These are phyloP conservation scores for Zaprionus obscuricornis DNA, from an alignment of 2,888 invertebrate species.

Conservation along the genomic window DNA sequence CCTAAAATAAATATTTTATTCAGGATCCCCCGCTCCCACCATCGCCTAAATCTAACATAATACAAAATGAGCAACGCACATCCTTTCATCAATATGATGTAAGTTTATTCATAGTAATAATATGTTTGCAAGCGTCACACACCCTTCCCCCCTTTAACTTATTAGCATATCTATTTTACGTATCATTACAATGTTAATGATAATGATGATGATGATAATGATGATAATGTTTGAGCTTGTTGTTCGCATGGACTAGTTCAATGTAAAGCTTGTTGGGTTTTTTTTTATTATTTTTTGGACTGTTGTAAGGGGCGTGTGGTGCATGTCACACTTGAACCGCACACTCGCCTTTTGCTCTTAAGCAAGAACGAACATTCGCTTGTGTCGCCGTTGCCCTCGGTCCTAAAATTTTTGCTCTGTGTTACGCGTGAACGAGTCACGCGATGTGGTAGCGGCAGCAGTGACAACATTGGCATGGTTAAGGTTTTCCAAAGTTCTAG, in stretches of 20 bases:
- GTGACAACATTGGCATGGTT: constrained; percentile 37
- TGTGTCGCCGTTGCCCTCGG: not conserved
- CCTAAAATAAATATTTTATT: constrained; percentile 38
- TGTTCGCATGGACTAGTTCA: constrained; percentile 50
- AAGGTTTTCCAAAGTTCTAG: constrained; percentile 40
- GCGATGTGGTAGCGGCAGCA: constrained; percentile 43
- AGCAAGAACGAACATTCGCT: too few relatives aligned
- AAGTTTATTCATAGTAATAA: constrained; percentile 62
- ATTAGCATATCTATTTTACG: constrained; percentile 29
- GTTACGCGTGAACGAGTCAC: constrained; percentile 71
- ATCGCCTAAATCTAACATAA: constrained; percentile 81
- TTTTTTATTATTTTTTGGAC: constrained; percentile 19
- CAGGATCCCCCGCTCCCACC: constrained; percentile 79
- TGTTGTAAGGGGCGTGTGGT: too few relatives aligned
- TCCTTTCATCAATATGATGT: constrained; percentile 83
- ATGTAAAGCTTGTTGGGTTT: constrained; percentile 25
- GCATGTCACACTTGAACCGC: constrained; percentile 62
- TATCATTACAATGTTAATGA: constrained; percentile 16
- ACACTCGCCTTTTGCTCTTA: constrained; percentile 2
- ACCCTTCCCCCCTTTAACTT: constrained; percentile 9
- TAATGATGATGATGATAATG: too few relatives aligned
- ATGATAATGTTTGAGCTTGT: too few relatives aligned
- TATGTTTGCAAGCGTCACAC: not conserved
- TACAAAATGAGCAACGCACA: constrained; percentile 81
- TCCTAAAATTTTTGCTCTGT: constrained; percentile 11